Base-by-base conservation (phyloP, 2,797 vertebrate species). In the Oryzias dopingdopingensis region DNA sequence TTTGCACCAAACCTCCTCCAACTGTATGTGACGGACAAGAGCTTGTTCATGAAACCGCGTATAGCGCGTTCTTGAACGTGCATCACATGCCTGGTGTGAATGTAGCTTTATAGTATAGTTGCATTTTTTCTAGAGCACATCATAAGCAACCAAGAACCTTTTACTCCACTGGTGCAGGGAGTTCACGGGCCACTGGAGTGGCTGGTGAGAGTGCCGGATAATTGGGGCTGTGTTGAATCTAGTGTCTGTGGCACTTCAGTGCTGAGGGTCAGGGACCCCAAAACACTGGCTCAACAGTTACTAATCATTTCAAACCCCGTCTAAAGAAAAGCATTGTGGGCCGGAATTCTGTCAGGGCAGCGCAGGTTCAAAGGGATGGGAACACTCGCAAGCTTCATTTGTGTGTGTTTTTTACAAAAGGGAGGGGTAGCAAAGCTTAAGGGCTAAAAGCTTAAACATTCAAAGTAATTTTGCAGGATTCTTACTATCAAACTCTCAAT, bases 141-240 rank as follows among this genome's bases (percentile, higher is more conserved):
- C 29, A 12, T 37, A 37, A 37, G 12, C 32, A 37, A 26, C 7
- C 26, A 26, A 26, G 6, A 26, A 7, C 26, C 5, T 37, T 37
- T 37, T 37, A 37, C 10, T 13, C 32, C 10, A 49, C 57, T 62
- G 56, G 51, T 52, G 29, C 57, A 15, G 32, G n/a, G 56, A 1
- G 43, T 26, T 3, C 62, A 10, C 62, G 44, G 53, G 24, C 49
- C 7, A 40, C 20, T 76, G 62, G 72, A 79, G 79, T 78, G 77
- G 54, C 62, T 6, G 57, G 54, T 52, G 68, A 74, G 76, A 74
- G 69, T 61, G 49, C 87, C 80, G 90, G 90, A 94, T 96, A 96
- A 97, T 95, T 95, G 94, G 93, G 91, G 91, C 86, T 85, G 89
- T 94, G 94, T 94, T 92, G 94, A 93, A 93, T 95, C 91, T 93